phyloP scores from a whole-genome alignment of 30 jellyfish, hydroid and myxozoan genomes.

The Hydra vulgaris region DNA sequence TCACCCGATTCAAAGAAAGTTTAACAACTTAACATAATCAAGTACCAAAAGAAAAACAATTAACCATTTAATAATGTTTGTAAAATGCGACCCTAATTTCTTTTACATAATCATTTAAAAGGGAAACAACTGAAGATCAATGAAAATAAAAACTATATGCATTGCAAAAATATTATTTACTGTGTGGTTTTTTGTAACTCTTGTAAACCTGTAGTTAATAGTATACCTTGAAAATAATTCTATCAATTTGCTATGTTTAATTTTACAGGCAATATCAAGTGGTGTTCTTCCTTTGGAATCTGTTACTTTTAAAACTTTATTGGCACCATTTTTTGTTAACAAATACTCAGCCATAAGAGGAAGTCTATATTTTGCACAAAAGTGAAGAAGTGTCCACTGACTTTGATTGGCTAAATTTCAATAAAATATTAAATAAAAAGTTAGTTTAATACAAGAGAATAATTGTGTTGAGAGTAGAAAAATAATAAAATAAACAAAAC shows the following conservation, averaged over 20 bases:
- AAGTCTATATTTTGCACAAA: constrained; percentile 74
- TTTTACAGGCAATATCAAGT: constrained; percentile 42
- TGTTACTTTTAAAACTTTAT: constrained; percentile 35
- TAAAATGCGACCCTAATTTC: too few relatives aligned
- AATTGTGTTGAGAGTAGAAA: neutral
- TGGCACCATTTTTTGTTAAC: constrained; percentile 44
- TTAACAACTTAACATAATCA: too few relatives aligned
- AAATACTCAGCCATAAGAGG: constrained; percentile 50
- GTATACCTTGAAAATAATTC: constrained; percentile 83
- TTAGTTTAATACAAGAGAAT: neutral
- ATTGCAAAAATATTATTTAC: too few relatives aligned
- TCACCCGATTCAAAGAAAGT: too few relatives aligned
- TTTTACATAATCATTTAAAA: too few relatives aligned
- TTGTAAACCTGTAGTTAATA: too few relatives aligned
- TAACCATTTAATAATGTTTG: too few relatives aligned
- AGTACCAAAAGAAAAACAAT: too few relatives aligned
- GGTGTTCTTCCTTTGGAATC: constrained; percentile 66
- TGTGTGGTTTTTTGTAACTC: too few relatives aligned
- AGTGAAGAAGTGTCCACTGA: constrained; percentile 77
- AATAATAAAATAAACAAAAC: neutral
- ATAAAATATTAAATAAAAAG: neutral
- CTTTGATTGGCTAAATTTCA: neutral
- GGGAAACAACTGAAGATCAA: too few relatives aligned
- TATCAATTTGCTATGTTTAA: constrained; percentile 31
- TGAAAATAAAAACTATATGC: too few relatives aligned